Evolutionary conservation across 2,113 vertebrate genomes (phyloP).

Genomic region (Pycnonotus jocosus): DNA sequence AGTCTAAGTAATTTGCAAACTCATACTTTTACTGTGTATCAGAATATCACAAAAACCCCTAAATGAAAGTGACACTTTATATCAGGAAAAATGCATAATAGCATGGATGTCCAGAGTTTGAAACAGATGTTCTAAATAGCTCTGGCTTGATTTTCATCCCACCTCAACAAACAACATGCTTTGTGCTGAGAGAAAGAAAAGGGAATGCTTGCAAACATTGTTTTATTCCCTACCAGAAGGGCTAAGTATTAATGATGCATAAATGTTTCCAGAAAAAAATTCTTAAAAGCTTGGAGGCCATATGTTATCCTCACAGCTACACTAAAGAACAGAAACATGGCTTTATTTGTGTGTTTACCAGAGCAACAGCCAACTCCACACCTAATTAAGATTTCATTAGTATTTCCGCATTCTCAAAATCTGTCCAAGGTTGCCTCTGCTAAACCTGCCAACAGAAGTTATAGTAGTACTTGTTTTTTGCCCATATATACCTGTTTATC

Average conservation of each 20-base stretch:
- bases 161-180: neutral
- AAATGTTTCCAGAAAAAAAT: constrained; percentile 20
- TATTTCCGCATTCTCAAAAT: neutral
- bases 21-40: neutral
- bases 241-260: constrained; percentile 23
- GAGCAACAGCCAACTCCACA: neutral
- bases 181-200: neutral
- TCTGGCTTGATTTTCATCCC: neutral
- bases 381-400: constrained; percentile 19
- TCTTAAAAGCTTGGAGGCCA: neutral
- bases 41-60: neutral
- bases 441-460: neutral
- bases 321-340: neutral
- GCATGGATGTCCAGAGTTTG: neutral
- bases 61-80: neutral
- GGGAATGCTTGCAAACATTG: neutral
- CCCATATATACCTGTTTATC: neutral
- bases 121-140: neutral
- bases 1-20: neutral
- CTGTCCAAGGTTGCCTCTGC: neutral
- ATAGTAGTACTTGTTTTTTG: neutral
- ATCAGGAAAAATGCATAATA: neutral
- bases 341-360: constrained; percentile 11
- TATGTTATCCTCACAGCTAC: constrained; percentile 21
- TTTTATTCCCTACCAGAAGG: constrained; percentile 12